Conservation (phyloP, 2,888 invertebrate genomes). For the Epinotia brunnichana region DNA sequence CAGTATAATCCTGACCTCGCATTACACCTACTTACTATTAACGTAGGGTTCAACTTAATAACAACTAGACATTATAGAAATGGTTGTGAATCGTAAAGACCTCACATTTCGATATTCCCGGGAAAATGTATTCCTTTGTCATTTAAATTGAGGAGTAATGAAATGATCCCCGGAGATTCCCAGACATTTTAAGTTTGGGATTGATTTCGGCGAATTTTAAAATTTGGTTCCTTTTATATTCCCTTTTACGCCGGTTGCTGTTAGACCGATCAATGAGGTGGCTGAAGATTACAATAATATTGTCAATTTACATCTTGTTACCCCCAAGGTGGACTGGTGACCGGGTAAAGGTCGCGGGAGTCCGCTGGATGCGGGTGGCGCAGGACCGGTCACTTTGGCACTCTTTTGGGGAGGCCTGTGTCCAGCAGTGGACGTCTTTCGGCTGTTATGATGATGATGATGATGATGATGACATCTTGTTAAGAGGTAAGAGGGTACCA, state of each 20-base stretch:
- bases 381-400: too few species aligned
- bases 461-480: too few species aligned
- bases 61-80: neutral
- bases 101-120: neutral
- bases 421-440: too few species aligned
- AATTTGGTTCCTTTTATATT: constrained; percentile 25
- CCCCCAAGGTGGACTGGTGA: too few species aligned
- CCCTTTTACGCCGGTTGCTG: constrained; percentile 22
- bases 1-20: too few species aligned
- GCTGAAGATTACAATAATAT: neutral
- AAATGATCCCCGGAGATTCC: constrained; percentile 61
- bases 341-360: too few species aligned
- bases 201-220: constrained; percentile 31
- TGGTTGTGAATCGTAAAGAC: neutral
- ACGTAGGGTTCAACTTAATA: neutral
- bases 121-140: constrained; percentile 75
- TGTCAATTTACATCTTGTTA: too few species aligned
- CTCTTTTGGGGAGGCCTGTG: too few species aligned
- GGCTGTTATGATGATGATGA: too few species aligned
- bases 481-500: too few species aligned
- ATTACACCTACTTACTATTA: neutral
- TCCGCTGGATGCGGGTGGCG: too few species aligned
- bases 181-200: constrained; percentile 40
- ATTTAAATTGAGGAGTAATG: constrained; percentile 72
- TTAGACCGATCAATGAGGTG: constrained; percentile 6